phyloP scores from a whole-genome alignment of 2,888 invertebrate genomes.

The Brachypalpus laphriformis region DNA sequence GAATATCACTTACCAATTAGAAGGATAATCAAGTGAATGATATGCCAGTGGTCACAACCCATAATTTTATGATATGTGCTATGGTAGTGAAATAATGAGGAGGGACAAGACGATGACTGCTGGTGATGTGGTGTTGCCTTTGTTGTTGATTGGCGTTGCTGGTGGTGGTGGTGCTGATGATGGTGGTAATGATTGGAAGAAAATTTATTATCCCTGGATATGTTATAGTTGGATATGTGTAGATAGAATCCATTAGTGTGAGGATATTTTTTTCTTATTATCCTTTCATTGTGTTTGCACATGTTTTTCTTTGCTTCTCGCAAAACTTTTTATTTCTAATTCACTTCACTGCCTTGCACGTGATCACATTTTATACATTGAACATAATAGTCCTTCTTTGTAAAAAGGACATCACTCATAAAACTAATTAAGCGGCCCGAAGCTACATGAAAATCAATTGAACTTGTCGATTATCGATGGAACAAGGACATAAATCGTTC shows the following conservation, averaged over 20 bases:
- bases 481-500: conserved; percentile 62
- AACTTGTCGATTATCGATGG: conserved; percentile 3
- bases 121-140: conserved; percentile 70
- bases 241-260: conserved; percentile 69
- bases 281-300: conserved; percentile 72
- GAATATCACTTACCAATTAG: conserved; percentile 80
- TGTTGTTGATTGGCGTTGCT: conserved; percentile 48
- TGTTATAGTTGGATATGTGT: conserved; percentile 65
- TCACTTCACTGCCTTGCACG: conserved; percentile 24
- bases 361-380: conserved; percentile 27
- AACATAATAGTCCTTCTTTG: background rate
- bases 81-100: conserved; percentile 54
- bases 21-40: conserved; percentile 81
- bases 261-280: conserved; percentile 62
- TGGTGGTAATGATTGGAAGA: conserved; percentile 56
- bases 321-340: background rate
- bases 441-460: conserved; percentile 3
- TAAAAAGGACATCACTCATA: conserved; percentile 13
- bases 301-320: conserved; percentile 39
- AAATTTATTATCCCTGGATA: conserved; percentile 68
- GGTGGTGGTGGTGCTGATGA: conserved; percentile 43
- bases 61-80: conserved; percentile 71
- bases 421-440: conserved; percentile 14
- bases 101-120: conserved; percentile 64
- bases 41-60: conserved; percentile 78